Evolutionary conservation across 2,113 vertebrate species (phyloP).

Genomic region (Mola mola): DNA sequence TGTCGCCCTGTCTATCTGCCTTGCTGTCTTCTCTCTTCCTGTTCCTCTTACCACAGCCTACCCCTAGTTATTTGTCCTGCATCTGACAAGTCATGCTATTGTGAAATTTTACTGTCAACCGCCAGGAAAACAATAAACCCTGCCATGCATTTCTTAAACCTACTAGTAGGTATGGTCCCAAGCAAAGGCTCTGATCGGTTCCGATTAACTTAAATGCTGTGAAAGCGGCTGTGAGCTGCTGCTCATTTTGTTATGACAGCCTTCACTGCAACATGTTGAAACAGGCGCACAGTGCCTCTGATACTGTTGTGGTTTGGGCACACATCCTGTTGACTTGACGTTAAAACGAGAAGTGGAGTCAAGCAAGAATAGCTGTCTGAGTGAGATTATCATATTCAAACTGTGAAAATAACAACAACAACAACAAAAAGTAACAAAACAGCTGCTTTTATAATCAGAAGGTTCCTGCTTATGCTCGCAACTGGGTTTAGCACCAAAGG

Average conservation of each 20-base stretch:
- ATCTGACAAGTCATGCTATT: constrained; percentile 39
- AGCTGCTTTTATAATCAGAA: no score
- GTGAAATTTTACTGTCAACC: constrained; percentile 15
- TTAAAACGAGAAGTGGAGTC: constrained; percentile 81
- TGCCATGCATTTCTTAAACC: not conserved
- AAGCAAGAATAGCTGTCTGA: constrained; percentile 29
- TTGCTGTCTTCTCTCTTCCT: constrained; percentile 68
- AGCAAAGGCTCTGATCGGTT: not conserved
- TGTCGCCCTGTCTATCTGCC: constrained; percentile 56
- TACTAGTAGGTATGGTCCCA: not conserved
- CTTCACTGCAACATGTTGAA: constrained; percentile 74
- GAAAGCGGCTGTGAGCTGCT: constrained; percentile 29
- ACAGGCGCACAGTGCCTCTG: constrained; percentile 72
- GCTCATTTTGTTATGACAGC: constrained; percentile 44
- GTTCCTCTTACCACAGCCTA: constrained; percentile 80
- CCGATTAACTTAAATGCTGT: constrained; percentile 4
- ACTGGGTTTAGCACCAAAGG: no score
- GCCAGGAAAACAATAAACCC: not conserved
- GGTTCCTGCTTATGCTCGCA: not conserved
- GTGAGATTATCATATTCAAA: constrained; percentile 29
- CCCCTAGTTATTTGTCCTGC: constrained; percentile 67
- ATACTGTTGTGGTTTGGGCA: constrained; percentile 79
- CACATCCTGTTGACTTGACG: constrained; percentile 83
- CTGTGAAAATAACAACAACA: not conserved
- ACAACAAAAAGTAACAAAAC: no score